Base-by-base conservation (phyloP, 2,888 invertebrate species). In the Pachliopta kotzebuea region DNA sequence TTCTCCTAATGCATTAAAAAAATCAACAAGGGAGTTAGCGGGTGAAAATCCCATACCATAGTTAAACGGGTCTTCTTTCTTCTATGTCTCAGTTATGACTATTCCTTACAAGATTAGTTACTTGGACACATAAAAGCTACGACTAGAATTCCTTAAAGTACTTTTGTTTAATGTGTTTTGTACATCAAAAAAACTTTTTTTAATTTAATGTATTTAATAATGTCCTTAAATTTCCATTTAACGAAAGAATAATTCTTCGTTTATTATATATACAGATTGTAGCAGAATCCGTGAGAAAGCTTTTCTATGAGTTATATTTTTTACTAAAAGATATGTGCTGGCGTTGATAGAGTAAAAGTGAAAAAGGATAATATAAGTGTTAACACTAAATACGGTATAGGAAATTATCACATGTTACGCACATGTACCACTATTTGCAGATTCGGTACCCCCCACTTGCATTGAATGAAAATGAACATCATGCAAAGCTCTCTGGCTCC, bases 241-340 rank as follows among this genome's bases (percentile, higher is more conserved):
- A n/a, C n/a, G n/a, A n/a, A n/a, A n/a, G n/a, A n/a, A n/a, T n/a
- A n/a, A n/a, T n/a, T n/a, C n/a, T n/a, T n/a, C n/a, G n/a, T n/a
- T n/a, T n/a, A n/a, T n/a, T 11, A n/a, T 1, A 18, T 18, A 45
- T 18, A 18, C 18, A 20, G 8, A 4, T 8, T 7, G 7, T 7
- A 20, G 54, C 4, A 0, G 18, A 42, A 65, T 17, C 42, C 45
- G 45, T 65, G 45, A 26, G 4, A 70, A 77, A 1, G 11, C 75
- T 74, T 80, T 82, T 84, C 84, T 80, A n/a, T 76, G 85, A 86
- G 84, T 75, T 81, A 78, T 81, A 85, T 86, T 82, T 83, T 83
- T 84, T 85, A 85, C 77, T 76, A 76, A 76, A 71, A 73, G 78
- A 76, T 84, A 80, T 83, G 71, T 71, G 57, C 64, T 57, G 70